phyloP scores from a whole-genome alignment of 2,113 vertebrate genomes.

The Grus americana region DNA sequence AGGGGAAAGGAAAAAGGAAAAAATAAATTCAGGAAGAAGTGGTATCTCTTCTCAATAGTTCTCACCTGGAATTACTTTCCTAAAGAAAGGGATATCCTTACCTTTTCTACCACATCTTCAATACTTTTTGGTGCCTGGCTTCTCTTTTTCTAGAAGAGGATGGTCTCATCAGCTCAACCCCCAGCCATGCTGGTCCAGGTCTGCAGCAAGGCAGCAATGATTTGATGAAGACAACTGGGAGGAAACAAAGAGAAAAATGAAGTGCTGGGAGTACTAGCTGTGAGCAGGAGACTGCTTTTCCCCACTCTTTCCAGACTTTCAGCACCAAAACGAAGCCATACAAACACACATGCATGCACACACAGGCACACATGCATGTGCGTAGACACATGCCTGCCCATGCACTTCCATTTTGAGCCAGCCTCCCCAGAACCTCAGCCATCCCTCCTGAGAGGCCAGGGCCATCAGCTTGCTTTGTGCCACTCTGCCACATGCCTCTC shows the following conservation, averaged over 20 bases:
- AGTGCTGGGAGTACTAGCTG: background rate
- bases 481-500: background rate
- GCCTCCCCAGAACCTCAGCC: background rate
- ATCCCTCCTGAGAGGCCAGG: background rate
- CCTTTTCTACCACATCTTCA: background rate
- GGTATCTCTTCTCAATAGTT: background rate
- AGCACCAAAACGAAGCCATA: background rate
- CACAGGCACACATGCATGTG: accelerated
- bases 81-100: background rate
- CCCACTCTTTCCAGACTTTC: background rate
- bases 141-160: background rate
- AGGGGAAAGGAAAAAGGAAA: background rate
- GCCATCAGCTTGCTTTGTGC: background rate
- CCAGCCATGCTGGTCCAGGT: background rate
- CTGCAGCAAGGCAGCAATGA: background rate
- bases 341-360: accelerated
- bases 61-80: background rate
- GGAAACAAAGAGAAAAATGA: background rate
- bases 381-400: background rate
- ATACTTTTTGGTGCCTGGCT: background rate
- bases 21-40: background rate
- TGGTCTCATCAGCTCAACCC: background rate
- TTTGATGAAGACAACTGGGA: background rate
- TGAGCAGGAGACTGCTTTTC: background rate
- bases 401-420: background rate